Evolutionary conservation across 2,113 vertebrate species (phyloP), one percentile per base, ranked within the genome.

Genomic region (Mesitornis unicolor): DNA sequence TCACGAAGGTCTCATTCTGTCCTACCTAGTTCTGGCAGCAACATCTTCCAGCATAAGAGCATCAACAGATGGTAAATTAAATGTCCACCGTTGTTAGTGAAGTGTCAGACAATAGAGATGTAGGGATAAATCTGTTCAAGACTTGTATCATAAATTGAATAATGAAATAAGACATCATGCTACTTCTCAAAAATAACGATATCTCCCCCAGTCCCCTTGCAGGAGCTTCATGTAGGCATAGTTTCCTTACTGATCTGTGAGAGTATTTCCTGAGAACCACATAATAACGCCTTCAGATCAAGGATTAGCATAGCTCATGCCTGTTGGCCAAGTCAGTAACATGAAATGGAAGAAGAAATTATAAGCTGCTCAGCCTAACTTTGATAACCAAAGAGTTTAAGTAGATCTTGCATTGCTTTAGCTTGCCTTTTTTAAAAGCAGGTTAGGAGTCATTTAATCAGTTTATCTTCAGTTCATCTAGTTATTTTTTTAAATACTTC

Each of bases 401-500:
- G 11, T 22, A 82, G 65, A 10, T 78, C 31, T 70, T 57, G 57
- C 16, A 6, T 53, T 51, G 26, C 26, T 59, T 83, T 54, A 85
- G 29, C 24, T 79, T 82, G 25, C 31, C n/a, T 31, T 75, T 76
- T 64, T 43, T 9, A 38, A 57, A 73, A 86, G 40, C 47, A 87
- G 71, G 31, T 69, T 78, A 56, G 61, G 11, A 61, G 15, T 85
- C 25, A 74, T 65, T 65, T 86, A 61, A 71, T 69, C 28, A 29
- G 64, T 84, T 92, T 77, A 60, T 35, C 56, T 81, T 92, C 6
- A 70, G 40, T 83, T 77, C 15, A 42, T 65, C 35, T 51, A 43
- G n/a, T 50, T 89, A 64, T 73, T 65, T 93, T 93, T 59, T 57
- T 47, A 69, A 80, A 57, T 76, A 26, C 54, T 95, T 67, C 20